Percentiles rank a stretch among this genome's conserved stretches.
Conservation (phyloP, 1,140 invertebrate genomes). For the Pomacea maculata region DNA sequence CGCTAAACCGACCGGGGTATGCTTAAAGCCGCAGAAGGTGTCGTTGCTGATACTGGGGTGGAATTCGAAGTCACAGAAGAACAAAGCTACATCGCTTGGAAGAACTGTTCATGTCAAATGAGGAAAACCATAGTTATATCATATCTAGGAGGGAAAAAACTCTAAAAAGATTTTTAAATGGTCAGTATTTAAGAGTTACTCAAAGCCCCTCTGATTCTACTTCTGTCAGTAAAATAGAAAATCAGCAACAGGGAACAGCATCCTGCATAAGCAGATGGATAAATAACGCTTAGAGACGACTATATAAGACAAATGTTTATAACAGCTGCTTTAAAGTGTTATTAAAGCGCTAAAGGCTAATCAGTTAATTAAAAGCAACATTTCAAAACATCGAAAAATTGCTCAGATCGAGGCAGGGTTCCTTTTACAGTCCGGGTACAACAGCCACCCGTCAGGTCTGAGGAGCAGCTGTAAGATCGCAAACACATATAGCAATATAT, state of each 20-base stretch:
- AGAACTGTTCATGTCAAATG: not conserved
- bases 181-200: not conserved
- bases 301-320: too few species aligned
- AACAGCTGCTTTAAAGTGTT: too few species aligned
- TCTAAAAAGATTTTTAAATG: not conserved
- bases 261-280: too few species aligned
- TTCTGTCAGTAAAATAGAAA: too few species aligned
- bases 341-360: too few species aligned
- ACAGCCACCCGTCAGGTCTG: not conserved
- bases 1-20: not conserved
- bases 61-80: slow-evolving; percentile 34
- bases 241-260: too few species aligned
- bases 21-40: slow-evolving; percentile 26
- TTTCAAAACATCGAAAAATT: not conserved
- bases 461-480: not conserved
- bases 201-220: too few species aligned
- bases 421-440: not conserved
- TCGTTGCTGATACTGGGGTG: not conserved
- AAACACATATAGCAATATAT: not conserved
- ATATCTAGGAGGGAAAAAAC: not conserved
- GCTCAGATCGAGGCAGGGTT: not conserved
- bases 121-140: not conserved
- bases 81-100: slow-evolving; percentile 13
- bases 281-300: too few species aligned
- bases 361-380: too few species aligned